phyloP scores from a whole-genome alignment of 2,797 vertebrate species.

The Paedocypris micromegethes region DNA sequence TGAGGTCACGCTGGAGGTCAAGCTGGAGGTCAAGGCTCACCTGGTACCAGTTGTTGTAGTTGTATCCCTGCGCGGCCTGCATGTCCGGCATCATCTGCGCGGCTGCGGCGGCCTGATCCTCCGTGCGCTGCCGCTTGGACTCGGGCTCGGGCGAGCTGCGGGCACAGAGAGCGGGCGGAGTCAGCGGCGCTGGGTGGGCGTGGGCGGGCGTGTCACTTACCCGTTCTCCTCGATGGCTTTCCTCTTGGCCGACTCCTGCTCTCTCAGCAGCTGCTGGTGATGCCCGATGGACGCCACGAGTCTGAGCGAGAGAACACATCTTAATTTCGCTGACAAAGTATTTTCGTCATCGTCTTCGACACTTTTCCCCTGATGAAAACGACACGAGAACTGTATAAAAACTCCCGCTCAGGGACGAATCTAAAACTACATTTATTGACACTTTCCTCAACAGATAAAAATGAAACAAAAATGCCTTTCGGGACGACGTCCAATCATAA shows the following conservation, averaged over 20 bases:
- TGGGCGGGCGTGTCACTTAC: slow-evolving; percentile 57
- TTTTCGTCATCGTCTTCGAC: too few relatives aligned
- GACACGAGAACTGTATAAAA: too few relatives aligned
- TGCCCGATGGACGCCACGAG: slow-evolving; percentile 87
- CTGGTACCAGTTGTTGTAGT: slow-evolving; percentile 99
- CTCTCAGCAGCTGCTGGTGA: slow-evolving; percentile 84
- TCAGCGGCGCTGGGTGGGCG: too few relatives aligned
- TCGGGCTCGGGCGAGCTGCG: slow-evolving; percentile 85
- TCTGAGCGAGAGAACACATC: slow-evolving; percentile 56
- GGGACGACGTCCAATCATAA: too few relatives aligned
- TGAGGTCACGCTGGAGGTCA: not conserved
- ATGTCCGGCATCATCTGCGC: slow-evolving; percentile 76
- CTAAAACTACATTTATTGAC: too few relatives aligned
- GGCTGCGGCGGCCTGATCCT: slow-evolving; percentile 67
- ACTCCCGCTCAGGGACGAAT: too few relatives aligned
- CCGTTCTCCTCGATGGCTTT: slow-evolving; percentile 83
- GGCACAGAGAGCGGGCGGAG: not conserved
- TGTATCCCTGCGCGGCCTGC: slow-evolving; percentile 85
- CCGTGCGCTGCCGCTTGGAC: slow-evolving; percentile 81
- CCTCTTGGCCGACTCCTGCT: slow-evolving; percentile 82
- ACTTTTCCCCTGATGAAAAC: too few relatives aligned
- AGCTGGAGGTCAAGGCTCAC: slow-evolving; percentile 58
- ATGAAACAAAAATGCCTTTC: too few relatives aligned
- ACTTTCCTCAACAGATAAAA: too few relatives aligned
- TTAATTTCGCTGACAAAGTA: too few relatives aligned